phyloP scores from a whole-genome alignment of 2,113 vertebrate species.

The Microtus montanus region DNA sequence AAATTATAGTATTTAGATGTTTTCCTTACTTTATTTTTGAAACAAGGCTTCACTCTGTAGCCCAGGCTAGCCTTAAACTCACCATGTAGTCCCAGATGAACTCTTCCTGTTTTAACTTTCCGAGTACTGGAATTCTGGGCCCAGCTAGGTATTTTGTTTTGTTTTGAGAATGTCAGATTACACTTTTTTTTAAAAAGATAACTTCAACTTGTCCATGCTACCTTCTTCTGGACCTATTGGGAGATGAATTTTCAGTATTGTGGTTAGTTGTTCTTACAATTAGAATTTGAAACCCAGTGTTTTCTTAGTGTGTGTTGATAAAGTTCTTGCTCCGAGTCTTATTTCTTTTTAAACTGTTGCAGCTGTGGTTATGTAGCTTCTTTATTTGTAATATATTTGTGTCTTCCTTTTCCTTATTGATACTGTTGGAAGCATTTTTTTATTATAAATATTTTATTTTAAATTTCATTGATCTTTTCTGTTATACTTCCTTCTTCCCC shows the following conservation, averaged over 20 bases:
- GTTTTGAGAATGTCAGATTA: not conserved
- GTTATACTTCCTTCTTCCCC: not conserved
- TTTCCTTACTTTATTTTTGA: not conserved
- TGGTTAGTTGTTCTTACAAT: not conserved
- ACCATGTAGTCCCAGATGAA: not conserved
- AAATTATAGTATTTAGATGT: not conserved
- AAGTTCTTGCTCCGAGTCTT: not conserved
- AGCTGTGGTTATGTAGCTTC: not conserved
- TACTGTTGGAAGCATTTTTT: not conserved
- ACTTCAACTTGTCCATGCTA: not conserved
- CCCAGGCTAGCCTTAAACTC: not conserved
- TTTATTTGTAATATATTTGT: conserved; percentile 33
- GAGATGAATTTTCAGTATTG: not conserved
- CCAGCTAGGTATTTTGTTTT: not conserved
- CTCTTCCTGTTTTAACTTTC: not conserved
- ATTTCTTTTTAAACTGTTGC: conserved; percentile 3
- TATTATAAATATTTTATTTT: not conserved
- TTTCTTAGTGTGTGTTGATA: not conserved
- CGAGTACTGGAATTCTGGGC: not conserved
- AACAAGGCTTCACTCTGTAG: not conserved
- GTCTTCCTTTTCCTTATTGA: not conserved
- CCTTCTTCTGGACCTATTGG: not conserved
- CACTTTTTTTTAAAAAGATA: not conserved
- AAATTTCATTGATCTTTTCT: not conserved
- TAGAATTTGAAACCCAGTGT: not conserved